Conservation (phyloP, 2,113 vertebrate species). For the Melanotaenia duboulayi region DNA sequence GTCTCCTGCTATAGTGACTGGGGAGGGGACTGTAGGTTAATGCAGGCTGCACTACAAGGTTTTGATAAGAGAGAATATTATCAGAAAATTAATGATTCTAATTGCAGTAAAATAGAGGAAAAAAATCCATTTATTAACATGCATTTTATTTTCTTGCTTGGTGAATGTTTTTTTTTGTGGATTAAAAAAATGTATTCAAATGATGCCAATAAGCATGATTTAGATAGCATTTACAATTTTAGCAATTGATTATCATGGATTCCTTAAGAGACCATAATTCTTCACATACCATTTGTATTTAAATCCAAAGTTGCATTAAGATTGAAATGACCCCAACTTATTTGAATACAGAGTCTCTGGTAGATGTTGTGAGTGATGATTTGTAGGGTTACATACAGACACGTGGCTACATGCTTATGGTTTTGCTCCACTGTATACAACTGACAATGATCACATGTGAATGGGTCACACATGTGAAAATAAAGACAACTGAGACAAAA, state of each 20-base stretch:
- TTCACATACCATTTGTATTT: background rate
- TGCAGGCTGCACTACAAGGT: conserved; percentile 30
- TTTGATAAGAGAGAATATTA: conserved; percentile 54
- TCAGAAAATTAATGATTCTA: conserved; percentile 27
- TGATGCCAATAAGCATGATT: background rate
- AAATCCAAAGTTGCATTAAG: background rate
- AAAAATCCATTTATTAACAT: conserved; percentile 15
- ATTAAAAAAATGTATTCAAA: background rate
- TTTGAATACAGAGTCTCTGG: conserved; percentile 7
- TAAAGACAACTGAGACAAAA: background rate
- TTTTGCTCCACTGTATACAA: conserved; percentile 27
- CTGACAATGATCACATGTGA: conserved; percentile 17
- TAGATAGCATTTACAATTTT: background rate
- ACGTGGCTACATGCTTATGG: conserved; percentile 6
- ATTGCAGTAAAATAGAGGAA: conserved; percentile 39
- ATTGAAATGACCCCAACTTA: background rate
- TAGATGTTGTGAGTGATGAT: conserved; percentile 3
- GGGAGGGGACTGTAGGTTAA: conserved; percentile 37
- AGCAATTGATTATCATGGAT: background rate
- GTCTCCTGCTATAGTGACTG: conserved; percentile 47
- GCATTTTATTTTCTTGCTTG: background rate
- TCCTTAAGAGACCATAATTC: accelerated
- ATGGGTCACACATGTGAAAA: too few species aligned
- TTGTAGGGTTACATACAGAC: conserved; percentile 23
- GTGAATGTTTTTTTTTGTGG: background rate